A percentile compares a stretch with the other conserved stretches of the same genome.
Conservation (phyloP, 2,797 vertebrate species). For the Pipistrellus pipistrellus region DNA sequence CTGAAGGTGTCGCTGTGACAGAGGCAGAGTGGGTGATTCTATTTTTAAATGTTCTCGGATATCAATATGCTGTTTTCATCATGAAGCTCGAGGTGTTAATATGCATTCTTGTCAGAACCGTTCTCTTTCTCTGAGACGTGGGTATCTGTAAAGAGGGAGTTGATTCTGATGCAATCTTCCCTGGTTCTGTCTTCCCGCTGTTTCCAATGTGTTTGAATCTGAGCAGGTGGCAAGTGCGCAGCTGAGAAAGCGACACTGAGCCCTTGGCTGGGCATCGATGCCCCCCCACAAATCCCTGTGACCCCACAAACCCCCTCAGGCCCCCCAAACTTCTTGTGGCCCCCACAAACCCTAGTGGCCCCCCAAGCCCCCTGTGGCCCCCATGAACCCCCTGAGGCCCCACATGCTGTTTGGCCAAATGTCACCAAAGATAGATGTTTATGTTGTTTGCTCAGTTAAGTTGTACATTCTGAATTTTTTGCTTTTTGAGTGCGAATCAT, state of each 20-base stretch:
- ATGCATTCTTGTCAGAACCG: neutral
- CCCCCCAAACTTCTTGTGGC: no score
- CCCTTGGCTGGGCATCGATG: no score
- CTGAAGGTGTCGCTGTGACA: neutral
- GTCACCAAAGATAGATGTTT: conserved; percentile 16
- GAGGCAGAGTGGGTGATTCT: neutral
- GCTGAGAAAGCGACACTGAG: neutral
- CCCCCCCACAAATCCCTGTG: no score
- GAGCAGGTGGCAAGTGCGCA: conserved; percentile 34
- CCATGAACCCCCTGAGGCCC: no score
- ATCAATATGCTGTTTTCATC: neutral
- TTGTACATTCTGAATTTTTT: neutral
- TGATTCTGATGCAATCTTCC: neutral
- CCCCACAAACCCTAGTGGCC: no score
- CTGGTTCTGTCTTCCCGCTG: neutral
- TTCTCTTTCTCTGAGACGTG: neutral
- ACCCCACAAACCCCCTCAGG: no score
- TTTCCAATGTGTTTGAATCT: conserved; percentile 63
- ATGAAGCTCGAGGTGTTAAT: neutral
- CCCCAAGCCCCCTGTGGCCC: no score
- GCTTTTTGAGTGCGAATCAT: conserved; percentile 56
- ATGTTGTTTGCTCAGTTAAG: conserved; percentile 42
- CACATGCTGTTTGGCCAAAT: conserved; percentile 48
- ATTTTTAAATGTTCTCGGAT: neutral
- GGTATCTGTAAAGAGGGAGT: no score